phyloP scores from a whole-genome alignment of 2,888 invertebrate genomes.

The Drepanosiphum platanoidis region DNA sequence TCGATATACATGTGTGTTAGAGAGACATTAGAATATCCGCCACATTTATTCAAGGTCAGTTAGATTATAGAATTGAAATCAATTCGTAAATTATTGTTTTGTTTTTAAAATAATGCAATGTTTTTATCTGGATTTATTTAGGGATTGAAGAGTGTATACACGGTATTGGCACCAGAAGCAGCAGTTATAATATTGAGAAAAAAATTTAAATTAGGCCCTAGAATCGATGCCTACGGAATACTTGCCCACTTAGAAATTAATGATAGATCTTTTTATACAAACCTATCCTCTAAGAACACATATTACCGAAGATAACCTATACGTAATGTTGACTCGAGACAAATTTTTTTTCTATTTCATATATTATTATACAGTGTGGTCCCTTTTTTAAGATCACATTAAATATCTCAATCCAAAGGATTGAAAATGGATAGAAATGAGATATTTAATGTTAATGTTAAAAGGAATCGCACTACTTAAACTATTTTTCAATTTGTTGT shows the following conservation, averaged over 20 bases:
- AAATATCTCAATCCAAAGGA: too few relatives aligned
- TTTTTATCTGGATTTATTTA: constrained; percentile 1
- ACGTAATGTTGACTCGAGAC: too few relatives aligned
- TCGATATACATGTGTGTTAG: constrained; percentile 17
- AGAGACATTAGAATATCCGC: constrained; percentile 1
- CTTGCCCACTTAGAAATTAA: too few relatives aligned
- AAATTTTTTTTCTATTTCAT: too few relatives aligned
- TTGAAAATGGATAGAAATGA: too few relatives aligned
- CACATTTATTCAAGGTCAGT: constrained; percentile 5
- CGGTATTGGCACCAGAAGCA: constrained; percentile 18
- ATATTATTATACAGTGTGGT: too few relatives aligned
- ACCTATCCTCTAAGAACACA: neutral
- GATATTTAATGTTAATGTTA: too few relatives aligned
- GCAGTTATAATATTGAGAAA: constrained; percentile 13
- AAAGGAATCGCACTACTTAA: too few relatives aligned
- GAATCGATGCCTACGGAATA: neutral
- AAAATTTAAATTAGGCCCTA: neutral
- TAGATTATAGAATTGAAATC: neutral
- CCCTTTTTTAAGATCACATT: too few relatives aligned
- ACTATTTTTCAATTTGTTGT: too few relatives aligned
- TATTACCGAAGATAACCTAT: constrained; percentile 13
- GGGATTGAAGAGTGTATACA: neutral
- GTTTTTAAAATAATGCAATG: neutral
- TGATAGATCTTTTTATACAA: neutral
- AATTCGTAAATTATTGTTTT: neutral